Conservation (phyloP, 2,113 vertebrate genomes). For the Oreochromis tanganicae region DNA sequence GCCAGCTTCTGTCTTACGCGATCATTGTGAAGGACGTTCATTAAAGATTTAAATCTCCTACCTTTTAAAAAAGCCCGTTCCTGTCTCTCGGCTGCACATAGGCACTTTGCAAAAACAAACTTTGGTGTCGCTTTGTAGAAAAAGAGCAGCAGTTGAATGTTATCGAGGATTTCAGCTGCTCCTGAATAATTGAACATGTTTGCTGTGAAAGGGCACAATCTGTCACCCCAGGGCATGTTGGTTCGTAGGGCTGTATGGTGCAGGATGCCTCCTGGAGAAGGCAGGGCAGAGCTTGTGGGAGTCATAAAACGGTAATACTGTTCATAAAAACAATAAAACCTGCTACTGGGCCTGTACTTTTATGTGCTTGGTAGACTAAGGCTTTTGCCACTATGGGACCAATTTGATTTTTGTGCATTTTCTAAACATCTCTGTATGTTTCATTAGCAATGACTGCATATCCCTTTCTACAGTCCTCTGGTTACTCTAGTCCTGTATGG, state of each 20-base stretch:
- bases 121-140: constrained; percentile 5
- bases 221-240: neutral
- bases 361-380: neutral
- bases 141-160: neutral
- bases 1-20: neutral
- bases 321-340: neutral
- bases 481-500: neutral
- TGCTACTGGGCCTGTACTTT: neutral
- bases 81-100: neutral
- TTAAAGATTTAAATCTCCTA: constrained; percentile 12
- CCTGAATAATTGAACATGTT: constrained; percentile 45
- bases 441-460: neutral
- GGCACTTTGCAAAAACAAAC: neutral
- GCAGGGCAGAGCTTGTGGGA: neutral
- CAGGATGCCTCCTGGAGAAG: neutral
- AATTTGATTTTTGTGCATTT: neutral
- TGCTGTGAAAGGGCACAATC: constrained; percentile 36
- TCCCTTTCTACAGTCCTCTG: neutral
- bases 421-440: neutral
- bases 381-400: neutral
- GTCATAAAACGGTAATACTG: neutral
- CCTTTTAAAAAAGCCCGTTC: neutral
- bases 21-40: neutral
- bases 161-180: constrained; percentile 10
- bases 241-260: neutral